Evolutionary conservation across 2,888 invertebrate genomes (phyloP).

Genomic region (Vannuccia rotundouncinata): DNA sequence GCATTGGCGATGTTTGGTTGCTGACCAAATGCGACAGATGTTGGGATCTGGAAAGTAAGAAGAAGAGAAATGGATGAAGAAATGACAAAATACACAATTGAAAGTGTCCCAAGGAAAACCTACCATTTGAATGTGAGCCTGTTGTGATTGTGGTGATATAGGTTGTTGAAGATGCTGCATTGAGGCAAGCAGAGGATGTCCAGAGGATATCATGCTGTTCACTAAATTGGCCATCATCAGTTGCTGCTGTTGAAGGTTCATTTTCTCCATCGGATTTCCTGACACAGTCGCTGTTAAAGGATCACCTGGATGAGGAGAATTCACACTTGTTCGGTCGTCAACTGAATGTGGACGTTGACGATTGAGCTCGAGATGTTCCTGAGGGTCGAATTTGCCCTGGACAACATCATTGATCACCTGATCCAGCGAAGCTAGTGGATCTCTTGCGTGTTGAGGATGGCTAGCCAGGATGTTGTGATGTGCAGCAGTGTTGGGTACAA

Average conservation of each 20-base stretch:
- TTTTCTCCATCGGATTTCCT: background rate
- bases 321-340: background rate
- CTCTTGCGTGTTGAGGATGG: background rate
- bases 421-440: background rate
- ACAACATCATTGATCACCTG: constrained; percentile 37
- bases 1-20: constrained; percentile 8
- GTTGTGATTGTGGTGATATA: constrained; percentile 6
- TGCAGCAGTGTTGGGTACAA: too few species aligned
- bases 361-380: constrained; percentile 17
- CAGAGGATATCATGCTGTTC: background rate
- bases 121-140: constrained; percentile 13
- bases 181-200: background rate
- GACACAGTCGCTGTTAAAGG: background rate
- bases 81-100: background rate
- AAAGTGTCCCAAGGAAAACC: background rate
- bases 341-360: background rate
- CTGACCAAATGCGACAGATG: background rate
- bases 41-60: background rate
- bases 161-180: constrained; percentile 3
- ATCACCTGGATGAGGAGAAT: background rate
- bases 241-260: too few species aligned
- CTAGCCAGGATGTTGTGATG: too few species aligned
- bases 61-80: background rate
- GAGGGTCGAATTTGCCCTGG: constrained; percentile 36
- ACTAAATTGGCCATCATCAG: background rate